Conservation (phyloP, 2,888 invertebrate genomes). For the Plagodis pulveraria region DNA sequence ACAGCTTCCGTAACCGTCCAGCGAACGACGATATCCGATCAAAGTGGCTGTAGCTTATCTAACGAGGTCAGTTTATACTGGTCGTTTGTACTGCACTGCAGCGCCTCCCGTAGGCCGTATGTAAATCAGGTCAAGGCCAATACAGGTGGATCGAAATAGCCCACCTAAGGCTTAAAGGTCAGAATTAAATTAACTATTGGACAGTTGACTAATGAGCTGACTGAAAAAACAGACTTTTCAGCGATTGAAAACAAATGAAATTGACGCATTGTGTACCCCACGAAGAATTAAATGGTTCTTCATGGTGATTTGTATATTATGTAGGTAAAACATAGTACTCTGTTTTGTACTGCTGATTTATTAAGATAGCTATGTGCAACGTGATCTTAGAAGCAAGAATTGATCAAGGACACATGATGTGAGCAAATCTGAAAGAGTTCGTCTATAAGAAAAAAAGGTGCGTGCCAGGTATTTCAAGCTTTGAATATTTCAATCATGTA, state of each 20-base stretch:
- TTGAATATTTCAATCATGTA: too few species aligned
- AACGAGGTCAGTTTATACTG: slow-evolving; percentile 44
- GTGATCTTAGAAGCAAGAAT: too few species aligned
- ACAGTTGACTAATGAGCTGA: background rate
- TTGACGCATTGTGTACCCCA: too few species aligned
- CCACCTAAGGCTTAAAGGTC: slow-evolving; percentile 28
- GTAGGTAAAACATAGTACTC: too few species aligned
- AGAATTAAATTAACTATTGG: slow-evolving; percentile 1
- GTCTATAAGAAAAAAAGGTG: too few species aligned
- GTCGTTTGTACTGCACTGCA: slow-evolving; percentile 56
- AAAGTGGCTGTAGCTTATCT: slow-evolving; percentile 20
- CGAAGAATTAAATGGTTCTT: too few species aligned
- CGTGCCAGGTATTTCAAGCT: too few species aligned
- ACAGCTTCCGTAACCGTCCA: slow-evolving; percentile 50
- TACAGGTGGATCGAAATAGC: slow-evolving; percentile 44
- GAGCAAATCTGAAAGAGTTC: too few species aligned
- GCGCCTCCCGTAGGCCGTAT: slow-evolving; percentile 59
- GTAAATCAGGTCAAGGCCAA: slow-evolving; percentile 62
- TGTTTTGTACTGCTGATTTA: too few species aligned
- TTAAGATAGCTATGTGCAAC: too few species aligned
- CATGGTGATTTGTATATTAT: too few species aligned
- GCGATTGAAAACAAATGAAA: background rate
- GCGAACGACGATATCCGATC: slow-evolving; percentile 20
- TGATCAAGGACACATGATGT: too few species aligned
- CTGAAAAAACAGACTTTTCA: background rate